Evolutionary conservation across 2,888 invertebrate species (phyloP).

Genomic region (Gymnoscelis rufifasciata): DNA sequence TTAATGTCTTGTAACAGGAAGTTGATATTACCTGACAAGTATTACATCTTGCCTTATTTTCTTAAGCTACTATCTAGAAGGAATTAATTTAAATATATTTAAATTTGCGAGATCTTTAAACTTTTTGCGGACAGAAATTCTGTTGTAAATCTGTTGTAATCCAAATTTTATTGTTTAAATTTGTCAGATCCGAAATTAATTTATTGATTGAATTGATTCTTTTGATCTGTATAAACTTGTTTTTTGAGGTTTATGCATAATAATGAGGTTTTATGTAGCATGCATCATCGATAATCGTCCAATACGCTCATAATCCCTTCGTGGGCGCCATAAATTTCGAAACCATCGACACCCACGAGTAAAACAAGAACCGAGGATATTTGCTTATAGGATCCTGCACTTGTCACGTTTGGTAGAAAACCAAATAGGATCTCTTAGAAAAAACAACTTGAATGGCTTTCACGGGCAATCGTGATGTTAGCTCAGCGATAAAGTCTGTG

Average conservation of each 20-base stretch:
- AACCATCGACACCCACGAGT: constrained; percentile 47
- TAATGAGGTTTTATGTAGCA: constrained; percentile 31
- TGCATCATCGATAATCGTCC: constrained; percentile 32
- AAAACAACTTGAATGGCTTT: constrained; percentile 70
- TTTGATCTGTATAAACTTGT: constrained; percentile 16
- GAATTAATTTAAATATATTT: constrained; percentile 14
- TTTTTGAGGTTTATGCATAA: constrained; percentile 17
- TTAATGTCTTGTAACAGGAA: constrained; percentile 31
- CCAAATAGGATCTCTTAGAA: constrained; percentile 66
- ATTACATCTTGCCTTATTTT: constrained; percentile 21
- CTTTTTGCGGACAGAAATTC: not conserved
- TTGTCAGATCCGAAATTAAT: constrained; percentile 16
- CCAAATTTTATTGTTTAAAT: constrained; percentile 6
- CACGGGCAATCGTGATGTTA: constrained; percentile 73
- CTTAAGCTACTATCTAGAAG: constrained; percentile 5
- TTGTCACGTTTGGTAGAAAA: constrained; percentile 73
- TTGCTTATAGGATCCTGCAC: constrained; percentile 68
- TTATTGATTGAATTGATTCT: constrained; percentile 15
- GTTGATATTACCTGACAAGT: constrained; percentile 24
- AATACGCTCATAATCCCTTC: constrained; percentile 38
- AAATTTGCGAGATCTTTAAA: not conserved
- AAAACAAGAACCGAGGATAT: constrained; percentile 61
- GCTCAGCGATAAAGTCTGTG: constrained; percentile 72
- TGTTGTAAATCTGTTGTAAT: not conserved
- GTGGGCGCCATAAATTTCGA: constrained; percentile 47